phyloP scores from a whole-genome alignment of 1,140 invertebrate species.

The Schlechtendalia chinensis region DNA sequence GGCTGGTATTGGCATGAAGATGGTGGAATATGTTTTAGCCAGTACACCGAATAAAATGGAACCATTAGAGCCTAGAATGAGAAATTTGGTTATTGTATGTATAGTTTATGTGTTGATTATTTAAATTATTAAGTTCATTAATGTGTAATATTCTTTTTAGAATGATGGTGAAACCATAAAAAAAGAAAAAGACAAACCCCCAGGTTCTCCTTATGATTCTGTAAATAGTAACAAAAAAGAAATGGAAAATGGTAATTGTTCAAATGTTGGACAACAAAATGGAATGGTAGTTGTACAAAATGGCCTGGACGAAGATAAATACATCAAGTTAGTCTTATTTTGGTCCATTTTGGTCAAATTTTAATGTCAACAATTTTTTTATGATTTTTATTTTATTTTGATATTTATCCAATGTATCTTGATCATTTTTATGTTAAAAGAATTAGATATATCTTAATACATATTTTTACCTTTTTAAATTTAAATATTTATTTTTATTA shows the following conservation, averaged over 20 bases:
- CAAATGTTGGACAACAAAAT: conserved; percentile 58
- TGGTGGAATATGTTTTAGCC: conserved; percentile 96
- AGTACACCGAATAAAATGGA: conserved; percentile 83
- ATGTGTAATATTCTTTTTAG: conserved; percentile 52
- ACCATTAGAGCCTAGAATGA: conserved; percentile 70
- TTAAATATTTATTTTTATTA: too few relatives aligned
- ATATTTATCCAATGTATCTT: too few relatives aligned
- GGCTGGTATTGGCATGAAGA: conserved; percentile 89
- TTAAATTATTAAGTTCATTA: conserved; percentile 9
- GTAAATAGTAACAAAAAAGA: conserved; percentile 60
- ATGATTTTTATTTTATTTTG: too few relatives aligned
- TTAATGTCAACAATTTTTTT: neutral
- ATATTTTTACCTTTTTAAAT: too few relatives aligned
- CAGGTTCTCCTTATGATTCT: conserved; percentile 68
- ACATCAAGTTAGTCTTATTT: conserved; percentile 78
- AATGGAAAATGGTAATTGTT: conserved; percentile 57
- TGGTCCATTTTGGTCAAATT: neutral
- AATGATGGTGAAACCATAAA: conserved; percentile 57
- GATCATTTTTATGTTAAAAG: too few relatives aligned
- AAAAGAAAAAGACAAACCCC: conserved; percentile 66
- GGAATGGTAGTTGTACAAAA: conserved; percentile 76
- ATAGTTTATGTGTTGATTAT: neutral
- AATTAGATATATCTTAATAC: too few relatives aligned
- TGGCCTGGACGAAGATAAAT: conserved; percentile 85
- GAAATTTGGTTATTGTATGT: conserved; percentile 68